Evolutionary conservation across 2,888 invertebrate species (phyloP), one percentile per base, ranked within the genome.

Genomic region (Colostygia pectinataria): DNA sequence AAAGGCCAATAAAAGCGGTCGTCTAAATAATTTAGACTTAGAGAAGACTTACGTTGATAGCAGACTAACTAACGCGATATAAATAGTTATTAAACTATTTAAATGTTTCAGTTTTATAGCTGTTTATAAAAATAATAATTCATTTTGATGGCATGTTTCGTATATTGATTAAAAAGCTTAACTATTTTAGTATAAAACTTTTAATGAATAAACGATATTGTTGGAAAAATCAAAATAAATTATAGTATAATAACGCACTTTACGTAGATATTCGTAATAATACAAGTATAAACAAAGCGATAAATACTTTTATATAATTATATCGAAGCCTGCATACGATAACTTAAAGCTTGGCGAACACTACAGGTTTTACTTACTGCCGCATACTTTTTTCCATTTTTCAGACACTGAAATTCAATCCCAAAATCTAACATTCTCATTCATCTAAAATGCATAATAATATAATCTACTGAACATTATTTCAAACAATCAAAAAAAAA

Each of bases 371-470:
- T 87, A 90, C 89, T 90, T 83, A 90, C 90, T 89, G 80, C 89
- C 89, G 83, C 82, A 89, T 71, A 89, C 74, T 84, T 84, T 87
- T 87, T 88, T 88, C 87, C 87, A 85, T 77, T 88, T 88, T 61
- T 89, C 89, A 80, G 88, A 86, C 83, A 84, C 87, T 89, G 88
- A 87, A 89, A 88, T 81, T 79, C 83, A 86, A 87, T 83, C 69
- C 72, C 77, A 87, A 81, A 82, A 71, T 70, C 88, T 87, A 87
- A 81, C 84, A 85, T 84, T 86, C 80, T 82, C 80, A 80, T 69
- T 69, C 72, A 63, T 68, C 64, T 63, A 71, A 66, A 62, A 64
- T 59, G 66, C 58, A 49, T 40, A 37, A 45, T 32, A 3, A 37
- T 40, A 39, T 29, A 28, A 39, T 40, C 39, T 40, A 41, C 32